Percentiles rank a stretch among this genome's conserved stretches.
Conservation (phyloP, 2,113 vertebrate species). For the Lonchura striata region DNA sequence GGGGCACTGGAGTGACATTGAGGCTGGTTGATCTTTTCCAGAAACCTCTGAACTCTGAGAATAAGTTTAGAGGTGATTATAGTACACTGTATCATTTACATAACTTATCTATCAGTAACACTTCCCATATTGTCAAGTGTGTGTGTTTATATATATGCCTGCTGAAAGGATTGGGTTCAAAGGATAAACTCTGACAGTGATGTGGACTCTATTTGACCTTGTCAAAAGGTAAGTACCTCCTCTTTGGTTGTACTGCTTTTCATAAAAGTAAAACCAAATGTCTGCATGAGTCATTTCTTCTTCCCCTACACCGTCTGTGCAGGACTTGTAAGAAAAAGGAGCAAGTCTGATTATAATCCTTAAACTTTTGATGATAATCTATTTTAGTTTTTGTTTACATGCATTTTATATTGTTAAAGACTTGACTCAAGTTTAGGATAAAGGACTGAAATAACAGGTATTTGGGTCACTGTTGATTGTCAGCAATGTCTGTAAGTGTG, state of each 20-base stretch:
- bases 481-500: background rate
- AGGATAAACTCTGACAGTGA: slow-evolving; percentile 4
- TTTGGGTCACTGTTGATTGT: background rate
- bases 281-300: background rate
- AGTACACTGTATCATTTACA: background rate
- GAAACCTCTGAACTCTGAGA: background rate
- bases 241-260: background rate
- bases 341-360: background rate
- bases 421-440: background rate
- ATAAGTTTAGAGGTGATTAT: slow-evolving; percentile 3
- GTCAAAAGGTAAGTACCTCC: background rate
- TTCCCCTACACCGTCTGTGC: background rate
- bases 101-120: slow-evolving; percentile 43
- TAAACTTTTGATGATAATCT: background rate
- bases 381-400: background rate
- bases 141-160: slow-evolving; percentile 6
- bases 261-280: background rate
- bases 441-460: background rate
- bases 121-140: slow-evolving; percentile 21
- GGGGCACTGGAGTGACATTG: background rate
- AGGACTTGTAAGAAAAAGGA: background rate
- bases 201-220: slow-evolving; percentile 20
- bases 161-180: slow-evolving; percentile 15
- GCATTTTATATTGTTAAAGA: background rate
- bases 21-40: slow-evolving; percentile 25